Percentiles rank a stretch among this genome's conserved stretches.
Conservation (phyloP, 1,140 invertebrate species). For the Drosophila lacertosa region DNA sequence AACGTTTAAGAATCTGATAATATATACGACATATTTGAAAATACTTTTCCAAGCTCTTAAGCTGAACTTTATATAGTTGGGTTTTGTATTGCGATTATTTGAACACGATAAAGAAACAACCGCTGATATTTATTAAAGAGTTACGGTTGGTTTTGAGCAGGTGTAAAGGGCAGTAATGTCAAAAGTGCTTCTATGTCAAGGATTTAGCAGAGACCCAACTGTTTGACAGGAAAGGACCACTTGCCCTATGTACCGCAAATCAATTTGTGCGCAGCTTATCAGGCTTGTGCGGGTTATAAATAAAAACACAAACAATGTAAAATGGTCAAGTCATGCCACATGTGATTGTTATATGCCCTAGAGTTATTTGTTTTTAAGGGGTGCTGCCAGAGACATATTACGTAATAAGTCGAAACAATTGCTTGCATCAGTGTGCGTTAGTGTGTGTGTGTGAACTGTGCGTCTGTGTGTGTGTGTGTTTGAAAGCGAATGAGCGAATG, state of each 20-base stretch:
- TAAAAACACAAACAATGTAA: neutral
- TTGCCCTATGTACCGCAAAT: neutral
- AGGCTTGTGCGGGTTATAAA: neutral
- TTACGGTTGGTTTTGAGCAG: too few relatives aligned
- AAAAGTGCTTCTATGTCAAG: neutral
- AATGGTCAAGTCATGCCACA: slow-evolving; percentile 22
- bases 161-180: too few relatives aligned
- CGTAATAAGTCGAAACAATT: slow-evolving; percentile 42
- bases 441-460: neutral
- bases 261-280: neutral
- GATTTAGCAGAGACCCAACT: neutral
- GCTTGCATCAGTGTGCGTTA: slow-evolving; percentile 19
- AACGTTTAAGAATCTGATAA: too few relatives aligned
- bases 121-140: neutral
- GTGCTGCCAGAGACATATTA: slow-evolving; percentile 25
- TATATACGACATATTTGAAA: too few relatives aligned
- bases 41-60: too few relatives aligned
- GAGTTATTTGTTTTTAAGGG: slow-evolving; percentile 16
- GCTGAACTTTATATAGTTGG: too few relatives aligned
- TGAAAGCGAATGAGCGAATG: neutral
- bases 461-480: slow-evolving; percentile 11
- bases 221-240: neutral
- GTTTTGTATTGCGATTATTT: too few relatives aligned
- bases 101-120: neutral
- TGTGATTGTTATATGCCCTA: slow-evolving; percentile 18